Percentiles rank a stretch among this genome's conserved stretches.
Conservation (phyloP, 2,888 invertebrate species). For the Melitaea athalia region DNA sequence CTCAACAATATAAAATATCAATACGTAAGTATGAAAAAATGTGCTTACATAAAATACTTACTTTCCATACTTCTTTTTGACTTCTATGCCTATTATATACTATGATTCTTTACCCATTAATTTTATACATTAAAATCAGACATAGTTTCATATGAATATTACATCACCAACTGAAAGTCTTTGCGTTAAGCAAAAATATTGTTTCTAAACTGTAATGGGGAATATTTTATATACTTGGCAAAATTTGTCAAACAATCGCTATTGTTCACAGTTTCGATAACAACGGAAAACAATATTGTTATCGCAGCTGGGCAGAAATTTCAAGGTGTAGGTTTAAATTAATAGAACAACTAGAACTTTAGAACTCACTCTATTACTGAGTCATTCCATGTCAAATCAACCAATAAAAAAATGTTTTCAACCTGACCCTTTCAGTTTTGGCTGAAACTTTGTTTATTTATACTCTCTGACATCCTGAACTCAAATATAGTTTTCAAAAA, state of each 20-base stretch:
- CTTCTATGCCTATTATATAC: background rate
- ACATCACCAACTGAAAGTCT: slow-evolving; percentile 38
- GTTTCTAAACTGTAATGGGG: slow-evolving; percentile 37
- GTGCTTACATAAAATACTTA: slow-evolving; percentile 6
- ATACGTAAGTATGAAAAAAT: background rate
- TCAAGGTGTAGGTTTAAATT: slow-evolving; percentile 25
- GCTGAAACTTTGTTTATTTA: no score
- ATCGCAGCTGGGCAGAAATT: slow-evolving; percentile 11
- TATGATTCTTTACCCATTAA: background rate
- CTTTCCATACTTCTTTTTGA: slow-evolving; percentile 17
- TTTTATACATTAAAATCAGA: background rate
- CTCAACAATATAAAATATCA: background rate
- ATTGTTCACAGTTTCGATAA: slow-evolving; percentile 67
- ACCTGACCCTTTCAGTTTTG: no score
- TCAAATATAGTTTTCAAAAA: no score
- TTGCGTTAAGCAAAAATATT: slow-evolving; percentile 38
- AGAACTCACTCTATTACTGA: no score
- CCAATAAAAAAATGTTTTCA: no score
- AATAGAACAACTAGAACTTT: background rate
- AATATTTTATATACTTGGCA: slow-evolving; percentile 69
- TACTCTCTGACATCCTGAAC: no score
- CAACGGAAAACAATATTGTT: slow-evolving; percentile 39
- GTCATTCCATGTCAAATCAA: no score
- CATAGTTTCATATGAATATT: slow-evolving; percentile 14
- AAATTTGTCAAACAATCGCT: slow-evolving; percentile 63